Conservation (phyloP, 2,797 vertebrate genomes). For the Neomorphus geoffroyi region DNA sequence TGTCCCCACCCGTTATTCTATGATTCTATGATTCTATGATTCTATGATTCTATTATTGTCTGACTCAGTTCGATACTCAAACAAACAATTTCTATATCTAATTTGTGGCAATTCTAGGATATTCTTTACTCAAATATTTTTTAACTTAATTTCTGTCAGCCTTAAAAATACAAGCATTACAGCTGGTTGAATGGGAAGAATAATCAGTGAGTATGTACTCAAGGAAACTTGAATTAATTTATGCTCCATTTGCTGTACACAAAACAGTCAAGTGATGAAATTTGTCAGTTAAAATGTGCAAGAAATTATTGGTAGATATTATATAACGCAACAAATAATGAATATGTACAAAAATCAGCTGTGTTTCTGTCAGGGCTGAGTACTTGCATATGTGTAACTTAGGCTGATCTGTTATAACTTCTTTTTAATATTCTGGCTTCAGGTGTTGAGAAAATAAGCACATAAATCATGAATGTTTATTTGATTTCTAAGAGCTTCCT, state of each 20-base stretch:
- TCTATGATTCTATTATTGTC: not conserved
- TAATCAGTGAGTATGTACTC: not conserved
- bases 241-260: not conserved
- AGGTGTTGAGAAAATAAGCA: not conserved
- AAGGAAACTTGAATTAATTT: not conserved
- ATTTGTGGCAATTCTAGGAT: not conserved
- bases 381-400: not conserved
- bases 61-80: not conserved
- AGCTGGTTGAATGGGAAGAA: not conserved
- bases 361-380: not conserved
- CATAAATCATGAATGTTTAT: not conserved
- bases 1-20: too few species aligned
- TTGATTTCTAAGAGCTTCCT: not conserved
- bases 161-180: not conserved
- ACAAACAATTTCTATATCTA: not conserved
- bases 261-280: not conserved
- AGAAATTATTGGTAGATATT: not conserved
- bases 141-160: not conserved
- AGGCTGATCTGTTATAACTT: not conserved
- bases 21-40: too few species aligned
- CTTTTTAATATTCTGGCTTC: not conserved
- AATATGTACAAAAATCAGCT: not conserved
- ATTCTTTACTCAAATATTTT: not conserved
- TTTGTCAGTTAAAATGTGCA: not conserved
- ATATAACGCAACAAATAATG: not conserved